Evolutionary conservation across 2,113 vertebrate genomes (phyloP).

Genomic region (Hoplias malabaricus): DNA sequence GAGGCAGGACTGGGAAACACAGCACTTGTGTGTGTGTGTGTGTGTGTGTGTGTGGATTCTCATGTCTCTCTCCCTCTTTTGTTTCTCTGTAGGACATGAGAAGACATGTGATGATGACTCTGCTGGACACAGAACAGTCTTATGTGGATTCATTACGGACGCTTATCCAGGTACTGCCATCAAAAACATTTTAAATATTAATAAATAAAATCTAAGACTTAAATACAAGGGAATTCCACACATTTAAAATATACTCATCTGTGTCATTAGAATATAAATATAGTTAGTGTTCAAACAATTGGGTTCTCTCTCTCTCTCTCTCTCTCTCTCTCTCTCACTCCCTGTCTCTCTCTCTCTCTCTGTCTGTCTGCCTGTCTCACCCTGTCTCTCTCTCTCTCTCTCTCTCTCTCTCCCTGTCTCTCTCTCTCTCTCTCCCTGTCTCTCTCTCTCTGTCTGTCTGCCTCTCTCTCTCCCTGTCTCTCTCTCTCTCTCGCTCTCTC

Average conservation of each 20-base stretch:
- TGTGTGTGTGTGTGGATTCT: background rate
- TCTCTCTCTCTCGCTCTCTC: background rate
- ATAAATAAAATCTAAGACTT: no score
- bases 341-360: background rate
- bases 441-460: no score
- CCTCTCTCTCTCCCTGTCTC: background rate
- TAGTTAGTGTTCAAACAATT: no score
- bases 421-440: background rate
- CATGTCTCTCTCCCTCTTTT: background rate
- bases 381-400: background rate
- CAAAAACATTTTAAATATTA: no score
- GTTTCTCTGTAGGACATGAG: constrained; percentile 88
- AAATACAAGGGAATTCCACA: no score
- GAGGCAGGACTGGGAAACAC: no score
- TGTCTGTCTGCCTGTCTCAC: background rate
- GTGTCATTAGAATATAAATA: no score
- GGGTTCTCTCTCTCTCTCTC: background rate
- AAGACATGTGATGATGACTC: constrained; percentile 97
- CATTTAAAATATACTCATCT: no score
- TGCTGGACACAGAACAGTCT: constrained; percentile 94
- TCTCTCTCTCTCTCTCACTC: background rate
- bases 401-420: no score
- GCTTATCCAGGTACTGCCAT: constrained; percentile 89
- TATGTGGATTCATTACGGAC: constrained; percentile 96
- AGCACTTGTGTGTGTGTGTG: background rate